phyloP scores from a whole-genome alignment of 1,140 invertebrate species.

The Drosophila busckii region DNA sequence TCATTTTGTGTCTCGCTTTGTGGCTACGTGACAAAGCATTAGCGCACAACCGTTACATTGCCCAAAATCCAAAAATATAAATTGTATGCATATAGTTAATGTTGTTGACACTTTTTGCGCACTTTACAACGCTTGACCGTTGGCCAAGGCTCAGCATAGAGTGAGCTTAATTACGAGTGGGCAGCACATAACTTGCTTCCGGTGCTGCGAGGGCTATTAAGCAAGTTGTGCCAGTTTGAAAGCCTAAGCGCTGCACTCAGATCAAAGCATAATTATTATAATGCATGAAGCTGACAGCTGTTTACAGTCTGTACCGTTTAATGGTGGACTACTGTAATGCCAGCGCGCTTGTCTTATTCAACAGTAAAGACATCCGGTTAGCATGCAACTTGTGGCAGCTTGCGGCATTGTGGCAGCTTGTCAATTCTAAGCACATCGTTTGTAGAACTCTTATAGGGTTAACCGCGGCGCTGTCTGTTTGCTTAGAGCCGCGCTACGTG shows the following conservation, averaged over 20 bases:
- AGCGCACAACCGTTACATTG: slow-evolving; percentile 60
- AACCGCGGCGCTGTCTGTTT: slow-evolving; percentile 36
- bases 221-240: no score
- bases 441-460: slow-evolving; percentile 23
- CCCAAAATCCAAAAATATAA: slow-evolving; percentile 42
- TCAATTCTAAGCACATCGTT: slow-evolving; percentile 67
- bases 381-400: slow-evolving; percentile 45
- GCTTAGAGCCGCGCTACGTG: slow-evolving; percentile 65
- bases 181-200: slow-evolving; percentile 37
- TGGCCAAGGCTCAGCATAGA: slow-evolving; percentile 9
- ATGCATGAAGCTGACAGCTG: no score
- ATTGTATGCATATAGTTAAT: not conserved
- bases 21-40: slow-evolving; percentile 41
- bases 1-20: slow-evolving; percentile 23
- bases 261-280: no score
- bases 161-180: slow-evolving; percentile 22
- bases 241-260: no score
- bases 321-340: slow-evolving; percentile 9
- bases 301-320: no score
- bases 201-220: slow-evolving; percentile 2
- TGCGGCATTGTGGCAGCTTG: slow-evolving; percentile 54
- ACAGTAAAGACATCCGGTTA: slow-evolving; percentile 62
- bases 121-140: slow-evolving; percentile 35
- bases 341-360: not conserved
- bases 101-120: slow-evolving; percentile 65